Conservation (phyloP, 2,888 invertebrate species). For the Ditula angustiorana region DNA sequence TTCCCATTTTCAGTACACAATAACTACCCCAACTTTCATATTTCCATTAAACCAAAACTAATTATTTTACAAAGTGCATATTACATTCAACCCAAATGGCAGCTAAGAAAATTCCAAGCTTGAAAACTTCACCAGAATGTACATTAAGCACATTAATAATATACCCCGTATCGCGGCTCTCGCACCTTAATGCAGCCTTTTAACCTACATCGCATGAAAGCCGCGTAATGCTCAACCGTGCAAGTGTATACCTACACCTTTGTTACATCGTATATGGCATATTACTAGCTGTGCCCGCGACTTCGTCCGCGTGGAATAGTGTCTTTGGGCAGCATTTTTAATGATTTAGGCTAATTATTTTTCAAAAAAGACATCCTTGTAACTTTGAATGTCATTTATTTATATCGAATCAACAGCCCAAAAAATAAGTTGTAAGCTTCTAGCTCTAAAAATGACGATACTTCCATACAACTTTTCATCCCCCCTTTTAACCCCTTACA, state of each 20-base stretch:
- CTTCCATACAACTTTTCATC: no score
- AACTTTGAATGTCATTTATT: no score
- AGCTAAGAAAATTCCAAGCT: constrained; percentile 6
- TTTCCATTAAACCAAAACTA: background rate
- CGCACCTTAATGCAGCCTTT: constrained; percentile 38
- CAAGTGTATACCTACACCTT: constrained; percentile 4
- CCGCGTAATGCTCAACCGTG: constrained; percentile 12
- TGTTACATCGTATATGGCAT: constrained; percentile 12
- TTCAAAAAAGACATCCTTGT: no score
- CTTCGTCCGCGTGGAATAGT: no score
- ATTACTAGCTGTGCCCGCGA: constrained; percentile 1
- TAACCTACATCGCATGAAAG: constrained; percentile 34
- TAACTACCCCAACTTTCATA: background rate
- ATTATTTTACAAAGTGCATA: background rate
- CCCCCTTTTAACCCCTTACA: no score
- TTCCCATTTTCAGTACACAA: background rate
- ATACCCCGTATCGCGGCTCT: background rate
- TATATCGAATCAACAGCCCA: no score
- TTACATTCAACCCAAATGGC: background rate
- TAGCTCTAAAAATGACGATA: no score
- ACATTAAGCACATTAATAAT: constrained; percentile 24
- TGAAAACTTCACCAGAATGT: background rate
- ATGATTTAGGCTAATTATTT: no score
- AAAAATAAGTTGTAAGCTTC: no score
- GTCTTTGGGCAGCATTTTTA: no score